These are phyloP conservation scores for Trematomus bernacchii DNA, from an alignment of 2,797 vertebrate species.

Conservation along the genomic window DNA sequence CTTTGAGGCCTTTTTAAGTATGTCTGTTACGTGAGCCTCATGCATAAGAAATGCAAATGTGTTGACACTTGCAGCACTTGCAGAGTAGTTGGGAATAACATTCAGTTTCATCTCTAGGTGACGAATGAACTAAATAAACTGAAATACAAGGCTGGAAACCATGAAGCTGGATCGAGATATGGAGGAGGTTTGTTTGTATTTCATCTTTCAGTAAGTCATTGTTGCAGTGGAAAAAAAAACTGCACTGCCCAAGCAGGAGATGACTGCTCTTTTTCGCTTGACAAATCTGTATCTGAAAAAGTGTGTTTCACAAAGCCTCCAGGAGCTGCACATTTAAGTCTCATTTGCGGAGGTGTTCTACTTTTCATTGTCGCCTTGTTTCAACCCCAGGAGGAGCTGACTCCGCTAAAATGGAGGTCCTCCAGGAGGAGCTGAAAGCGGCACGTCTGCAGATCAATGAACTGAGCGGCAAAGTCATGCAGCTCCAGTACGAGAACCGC, in stretches of 20 bases:
- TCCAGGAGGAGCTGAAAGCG: constrained; percentile 97
- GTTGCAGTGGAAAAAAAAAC: constrained; percentile 16
- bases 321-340: constrained; percentile 33
- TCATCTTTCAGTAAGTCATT: neutral
- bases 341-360: constrained; percentile 51
- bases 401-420: constrained; percentile 89
- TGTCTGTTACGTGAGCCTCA: constrained; percentile 8
- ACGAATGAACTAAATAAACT: constrained; percentile 96
- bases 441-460: constrained; percentile 98
- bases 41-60: neutral
- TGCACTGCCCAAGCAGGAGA: neutral
- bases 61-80: neutral
- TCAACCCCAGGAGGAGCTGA: constrained; percentile 81
- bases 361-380: constrained; percentile 48
- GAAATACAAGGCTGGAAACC: constrained; percentile 94
- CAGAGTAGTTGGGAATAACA: constrained; percentile 26
- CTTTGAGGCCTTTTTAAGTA: constrained; percentile 24
- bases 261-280: neutral
- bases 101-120: constrained; percentile 74
- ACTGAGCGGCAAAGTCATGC: constrained; percentile 98
- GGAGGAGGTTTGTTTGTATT: constrained; percentile 81
- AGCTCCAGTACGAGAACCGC: constrained; percentile 98
- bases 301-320: constrained; percentile 14
- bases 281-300: constrained; percentile 25
- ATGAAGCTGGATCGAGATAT: constrained; percentile 90